Evolutionary conservation across 2,888 invertebrate species (phyloP), one percentile per base, ranked within the genome.

Genomic region (Seira musarum): DNA sequence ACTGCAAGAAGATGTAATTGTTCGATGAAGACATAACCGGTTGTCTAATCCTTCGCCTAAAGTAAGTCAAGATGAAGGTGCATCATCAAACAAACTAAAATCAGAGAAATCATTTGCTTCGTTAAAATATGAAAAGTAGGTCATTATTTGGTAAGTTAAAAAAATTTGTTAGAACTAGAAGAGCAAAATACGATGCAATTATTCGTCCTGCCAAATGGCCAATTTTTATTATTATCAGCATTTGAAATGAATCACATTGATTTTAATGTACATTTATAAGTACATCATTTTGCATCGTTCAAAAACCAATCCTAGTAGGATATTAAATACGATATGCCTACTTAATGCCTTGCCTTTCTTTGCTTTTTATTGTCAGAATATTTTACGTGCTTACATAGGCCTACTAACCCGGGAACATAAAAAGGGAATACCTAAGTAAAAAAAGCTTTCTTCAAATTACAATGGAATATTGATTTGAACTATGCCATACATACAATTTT

Each of bases 21-120:
- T 46, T 46, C 22, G 68, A 75, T 75, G 75, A 75, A 75, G 75
- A 68, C 75, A 75, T 75, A 75, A 75, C 75, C 75, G 75, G 75
- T 75, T 75, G 75, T 67, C 60, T 68, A 75, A 75, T 75, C 68
- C 15, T 74, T 60, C n/a, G 60, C 67, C 67, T 22, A 57, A 61
- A 66, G 49, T 61, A 67, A 68, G 49, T 24, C 73, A 65, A 57
- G 35, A 74, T 57, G 35, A 17, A 63, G 40, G 46, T 17, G 61
- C 25, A 24, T 65, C n/a, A 53, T 53, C n/a, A n/a, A 24, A 68
- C 22, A 68, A 53, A 6, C 3, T 21, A 15, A 24, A 3, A 24
- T 22, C 2, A 6, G 24, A 17, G 64, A 15, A 13, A n/a, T n/a
- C 15, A 46, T 65, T 72, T 17, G 40, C 49, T 72, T 63, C 49